Conservation (phyloP, 2,113 vertebrate genomes). For the Dromas ardeola region DNA sequence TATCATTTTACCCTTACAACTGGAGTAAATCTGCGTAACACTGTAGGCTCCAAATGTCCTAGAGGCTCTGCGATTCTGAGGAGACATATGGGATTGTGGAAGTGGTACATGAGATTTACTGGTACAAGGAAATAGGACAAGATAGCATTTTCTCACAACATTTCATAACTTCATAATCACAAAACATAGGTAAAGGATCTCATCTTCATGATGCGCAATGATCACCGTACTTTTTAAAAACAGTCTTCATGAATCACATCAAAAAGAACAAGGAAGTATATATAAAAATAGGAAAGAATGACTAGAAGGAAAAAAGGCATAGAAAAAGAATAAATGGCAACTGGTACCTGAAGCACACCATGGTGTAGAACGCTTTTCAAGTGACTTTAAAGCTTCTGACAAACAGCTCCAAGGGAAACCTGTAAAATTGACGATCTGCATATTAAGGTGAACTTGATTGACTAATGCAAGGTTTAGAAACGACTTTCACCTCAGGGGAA, state of each 20-base stretch:
- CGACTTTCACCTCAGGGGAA: background rate
- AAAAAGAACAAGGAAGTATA: background rate
- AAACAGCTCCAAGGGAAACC: background rate
- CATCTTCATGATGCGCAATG: background rate
- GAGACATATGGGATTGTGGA: background rate
- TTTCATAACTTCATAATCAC: background rate
- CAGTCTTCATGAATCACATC: background rate
- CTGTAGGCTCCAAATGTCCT: background rate
- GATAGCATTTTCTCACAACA: background rate
- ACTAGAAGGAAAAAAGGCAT: background rate
- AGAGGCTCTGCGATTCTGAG: background rate
- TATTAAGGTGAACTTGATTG: background rate
- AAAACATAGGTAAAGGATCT: background rate
- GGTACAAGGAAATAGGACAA: background rate
- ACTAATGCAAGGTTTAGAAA: background rate
- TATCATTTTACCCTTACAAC: background rate
- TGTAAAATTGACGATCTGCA: background rate
- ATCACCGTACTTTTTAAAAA: background rate
- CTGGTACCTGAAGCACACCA: background rate
- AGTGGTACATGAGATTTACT: background rate
- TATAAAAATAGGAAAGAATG: background rate
- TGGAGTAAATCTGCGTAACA: fast-evolving
- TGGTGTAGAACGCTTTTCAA: background rate
- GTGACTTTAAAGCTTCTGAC: background rate
- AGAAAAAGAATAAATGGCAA: background rate